phyloP scores from a whole-genome alignment of 1,140 invertebrate genomes.

The Heliconius congener region DNA sequence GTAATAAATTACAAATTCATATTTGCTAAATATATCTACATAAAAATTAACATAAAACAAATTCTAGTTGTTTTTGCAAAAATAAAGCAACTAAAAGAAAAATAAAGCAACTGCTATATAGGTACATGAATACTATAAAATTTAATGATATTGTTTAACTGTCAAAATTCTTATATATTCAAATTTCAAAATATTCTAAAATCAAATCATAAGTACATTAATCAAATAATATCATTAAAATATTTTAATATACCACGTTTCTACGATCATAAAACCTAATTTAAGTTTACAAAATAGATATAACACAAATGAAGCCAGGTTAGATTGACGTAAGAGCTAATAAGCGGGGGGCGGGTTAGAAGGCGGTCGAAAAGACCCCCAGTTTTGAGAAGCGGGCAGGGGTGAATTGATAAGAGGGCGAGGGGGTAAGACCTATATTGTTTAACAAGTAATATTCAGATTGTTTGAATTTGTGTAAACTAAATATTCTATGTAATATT shows the following conservation, averaged over 20 bases:
- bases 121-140: too few species aligned
- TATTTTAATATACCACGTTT: neutral
- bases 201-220: too few species aligned
- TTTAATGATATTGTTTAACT: too few species aligned
- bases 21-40: too few species aligned
- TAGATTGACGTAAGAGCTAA: slow-evolving; percentile 54
- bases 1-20: too few species aligned
- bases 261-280: slow-evolving; percentile 11
- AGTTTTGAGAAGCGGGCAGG: slow-evolving; percentile 55
- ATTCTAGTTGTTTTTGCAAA: too few species aligned
- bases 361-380: slow-evolving; percentile 57
- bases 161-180: too few species aligned
- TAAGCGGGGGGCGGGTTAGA: slow-evolving; percentile 54
- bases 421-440: slow-evolving; percentile 47
- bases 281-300: slow-evolving; percentile 35
- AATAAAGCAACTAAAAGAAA: too few species aligned
- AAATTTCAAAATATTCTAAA: too few species aligned
- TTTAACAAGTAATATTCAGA: slow-evolving; percentile 42
- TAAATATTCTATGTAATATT: slow-evolving; percentile 22
- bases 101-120: too few species aligned
- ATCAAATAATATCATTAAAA: neutral
- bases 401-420: slow-evolving; percentile 56
- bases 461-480: slow-evolving; percentile 27
- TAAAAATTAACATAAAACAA: too few species aligned
- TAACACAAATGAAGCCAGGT: slow-evolving; percentile 45